These are phyloP conservation scores for Caenorhabditis remanei DNA, from an alignment of 1,140 invertebrate species.

Conservation along the genomic window DNA sequence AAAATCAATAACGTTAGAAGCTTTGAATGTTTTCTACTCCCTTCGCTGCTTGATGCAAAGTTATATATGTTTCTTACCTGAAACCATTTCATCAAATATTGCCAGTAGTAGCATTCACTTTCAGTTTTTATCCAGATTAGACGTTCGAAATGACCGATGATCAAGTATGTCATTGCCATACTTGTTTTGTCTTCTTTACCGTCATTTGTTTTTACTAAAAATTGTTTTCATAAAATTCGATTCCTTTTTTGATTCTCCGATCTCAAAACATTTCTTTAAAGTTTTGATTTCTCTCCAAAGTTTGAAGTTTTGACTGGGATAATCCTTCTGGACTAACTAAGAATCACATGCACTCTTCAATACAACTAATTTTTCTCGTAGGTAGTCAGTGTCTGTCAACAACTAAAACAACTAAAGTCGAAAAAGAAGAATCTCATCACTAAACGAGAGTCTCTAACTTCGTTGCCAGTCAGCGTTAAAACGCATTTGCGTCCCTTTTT, in stretches of 20 bases:
- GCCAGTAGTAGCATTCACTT: no score
- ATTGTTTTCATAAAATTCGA: neutral
- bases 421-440: neutral
- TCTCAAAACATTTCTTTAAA: no score
- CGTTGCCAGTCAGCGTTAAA: slow-evolving; percentile 46
- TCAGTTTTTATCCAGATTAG: neutral
- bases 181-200: neutral
- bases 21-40: no score
- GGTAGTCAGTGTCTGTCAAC: neutral
- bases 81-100: no score
- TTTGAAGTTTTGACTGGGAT: no score
- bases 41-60: no score
- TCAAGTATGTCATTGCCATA: neutral
- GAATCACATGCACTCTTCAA: no score
- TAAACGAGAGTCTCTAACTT: slow-evolving; percentile 30
- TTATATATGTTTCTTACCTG: no score
- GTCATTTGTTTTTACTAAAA: neutral
- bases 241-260: neutral
- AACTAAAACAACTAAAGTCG: slow-evolving; percentile 13
- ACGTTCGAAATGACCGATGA: neutral
- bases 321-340: no score
- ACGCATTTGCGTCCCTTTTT: neutral
- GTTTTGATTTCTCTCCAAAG: no score
- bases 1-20: no score
- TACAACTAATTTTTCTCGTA: no score